These are phyloP conservation scores for Pelmatolapia mariae DNA, from an alignment of 2,113 vertebrate genomes.

Conservation along the genomic window DNA sequence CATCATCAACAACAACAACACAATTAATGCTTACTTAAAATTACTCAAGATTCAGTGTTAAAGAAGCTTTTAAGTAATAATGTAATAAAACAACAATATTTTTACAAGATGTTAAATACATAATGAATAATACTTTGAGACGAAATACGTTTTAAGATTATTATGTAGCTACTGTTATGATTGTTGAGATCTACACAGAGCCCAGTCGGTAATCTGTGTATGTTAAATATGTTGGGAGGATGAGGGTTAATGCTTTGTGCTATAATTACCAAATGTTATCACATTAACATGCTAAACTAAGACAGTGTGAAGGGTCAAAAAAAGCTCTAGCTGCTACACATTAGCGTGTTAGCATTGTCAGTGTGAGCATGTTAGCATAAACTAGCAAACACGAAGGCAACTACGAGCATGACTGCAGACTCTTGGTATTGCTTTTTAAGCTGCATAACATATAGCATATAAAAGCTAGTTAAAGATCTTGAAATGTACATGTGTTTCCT, in stretches of 20 bases:
- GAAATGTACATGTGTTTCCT: neutral
- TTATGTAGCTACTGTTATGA: neutral
- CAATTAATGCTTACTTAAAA: neutral
- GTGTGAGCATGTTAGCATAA: fast-evolving
- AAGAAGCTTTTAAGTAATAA: neutral
- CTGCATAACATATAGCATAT: neutral
- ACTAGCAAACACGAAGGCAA: neutral
- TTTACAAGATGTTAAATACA: fast-evolving
- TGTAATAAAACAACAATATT: neutral
- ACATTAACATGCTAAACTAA: neutral
- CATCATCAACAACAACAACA: neutral
- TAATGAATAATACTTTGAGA: neutral
- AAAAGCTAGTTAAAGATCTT: neutral
- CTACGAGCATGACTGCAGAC: neutral
- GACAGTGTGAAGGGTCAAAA: neutral
- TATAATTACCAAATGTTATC: neutral
- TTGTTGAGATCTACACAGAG: neutral
- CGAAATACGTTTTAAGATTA: fast-evolving
- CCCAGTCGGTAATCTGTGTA: neutral
- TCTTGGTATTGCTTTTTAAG: neutral
- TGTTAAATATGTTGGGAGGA: neutral
- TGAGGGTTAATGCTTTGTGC: neutral
- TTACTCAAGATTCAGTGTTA: neutral
- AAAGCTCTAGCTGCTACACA: neutral
- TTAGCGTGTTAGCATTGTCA: neutral